Conservation (phyloP, 2,113 vertebrate genomes). For the Puffinus mauretanicus region DNA sequence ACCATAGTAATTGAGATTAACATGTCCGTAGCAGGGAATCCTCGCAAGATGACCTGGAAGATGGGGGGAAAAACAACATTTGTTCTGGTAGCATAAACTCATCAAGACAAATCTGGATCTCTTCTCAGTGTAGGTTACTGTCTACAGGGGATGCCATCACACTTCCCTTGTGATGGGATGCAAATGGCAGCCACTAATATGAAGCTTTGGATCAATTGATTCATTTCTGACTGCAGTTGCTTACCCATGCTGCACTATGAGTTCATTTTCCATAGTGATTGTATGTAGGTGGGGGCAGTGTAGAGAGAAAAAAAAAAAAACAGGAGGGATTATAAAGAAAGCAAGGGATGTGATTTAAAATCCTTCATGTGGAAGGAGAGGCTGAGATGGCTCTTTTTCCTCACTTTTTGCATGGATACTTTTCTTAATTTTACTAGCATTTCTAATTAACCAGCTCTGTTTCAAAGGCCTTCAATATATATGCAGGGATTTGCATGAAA, state of each 20-base stretch:
- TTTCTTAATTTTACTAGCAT: not conserved
- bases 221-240: not conserved
- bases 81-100: not conserved
- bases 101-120: not conserved
- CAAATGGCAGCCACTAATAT: not conserved
- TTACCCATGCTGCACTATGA: not conserved
- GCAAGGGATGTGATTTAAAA: slow-evolving; percentile 6
- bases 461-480: not conserved
- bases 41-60: not conserved
- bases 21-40: not conserved
- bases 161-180: not conserved
- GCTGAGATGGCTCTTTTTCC: not conserved
- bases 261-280: slow-evolving; percentile 45
- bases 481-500: not conserved
- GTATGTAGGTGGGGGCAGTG: not conserved
- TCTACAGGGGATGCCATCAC: not conserved
- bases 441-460: not conserved
- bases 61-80: not conserved
- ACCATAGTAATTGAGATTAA: not conserved
- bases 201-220: not conserved
- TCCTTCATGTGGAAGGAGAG: not conserved
- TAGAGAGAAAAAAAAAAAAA: not conserved
- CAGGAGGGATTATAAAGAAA: slow-evolving; percentile 9
- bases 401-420: not conserved
- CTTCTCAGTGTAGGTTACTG: not conserved